Evolutionary conservation across 2,888 invertebrate genomes (phyloP).

Genomic region (Chirona hameri): DNA sequence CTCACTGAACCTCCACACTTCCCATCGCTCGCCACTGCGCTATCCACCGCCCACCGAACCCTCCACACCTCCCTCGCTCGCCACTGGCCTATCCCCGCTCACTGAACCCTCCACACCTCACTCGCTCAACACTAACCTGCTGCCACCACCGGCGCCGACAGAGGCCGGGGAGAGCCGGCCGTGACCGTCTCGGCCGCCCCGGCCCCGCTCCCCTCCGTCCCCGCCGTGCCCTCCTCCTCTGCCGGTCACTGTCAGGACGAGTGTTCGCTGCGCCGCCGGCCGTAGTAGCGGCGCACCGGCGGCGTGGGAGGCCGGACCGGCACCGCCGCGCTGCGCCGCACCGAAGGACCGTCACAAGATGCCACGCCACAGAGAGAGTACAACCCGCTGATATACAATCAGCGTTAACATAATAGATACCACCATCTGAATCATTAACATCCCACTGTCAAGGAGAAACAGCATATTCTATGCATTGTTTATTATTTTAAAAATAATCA

Average conservation of each 20-base stretch:
- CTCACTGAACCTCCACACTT: background rate
- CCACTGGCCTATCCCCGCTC: background rate
- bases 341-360: background rate
- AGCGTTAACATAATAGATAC: background rate
- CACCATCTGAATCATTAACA: background rate
- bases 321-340: background rate
- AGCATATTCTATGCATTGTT: too few relatives aligned
- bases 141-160: background rate
- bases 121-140: background rate
- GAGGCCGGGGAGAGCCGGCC: too few relatives aligned
- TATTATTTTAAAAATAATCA: too few relatives aligned
- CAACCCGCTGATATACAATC: too few relatives aligned
- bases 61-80: conserved; percentile 6
- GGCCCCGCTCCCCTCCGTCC: too few relatives aligned
- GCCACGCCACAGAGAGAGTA: too few relatives aligned
- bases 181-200: background rate
- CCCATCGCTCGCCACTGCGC: background rate
- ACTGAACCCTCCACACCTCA: background rate
- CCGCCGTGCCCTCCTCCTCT: background rate
- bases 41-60: background rate
- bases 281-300: conserved; percentile 61
- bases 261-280: conserved; percentile 32
- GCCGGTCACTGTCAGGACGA: conserved; percentile 12
- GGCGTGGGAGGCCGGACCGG: conserved; percentile 81
- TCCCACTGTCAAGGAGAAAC: too few relatives aligned